Conservation (phyloP, 2,797 vertebrate genomes). For the Muscicapa comitata region DNA sequence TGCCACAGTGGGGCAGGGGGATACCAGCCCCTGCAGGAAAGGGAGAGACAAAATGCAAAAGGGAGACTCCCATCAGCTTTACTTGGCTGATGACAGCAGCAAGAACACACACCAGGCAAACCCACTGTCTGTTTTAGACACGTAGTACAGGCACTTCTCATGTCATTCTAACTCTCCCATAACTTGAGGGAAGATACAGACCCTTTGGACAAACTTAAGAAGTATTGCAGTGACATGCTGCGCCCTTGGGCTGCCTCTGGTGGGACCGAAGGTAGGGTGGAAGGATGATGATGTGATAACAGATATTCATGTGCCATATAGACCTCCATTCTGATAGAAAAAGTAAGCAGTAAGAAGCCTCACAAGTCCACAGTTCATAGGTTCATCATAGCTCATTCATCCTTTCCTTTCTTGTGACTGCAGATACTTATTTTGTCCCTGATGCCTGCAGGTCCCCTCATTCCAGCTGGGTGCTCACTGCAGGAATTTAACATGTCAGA, state of each 20-base stretch:
- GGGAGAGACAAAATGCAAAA: neutral
- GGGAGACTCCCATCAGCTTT: neutral
- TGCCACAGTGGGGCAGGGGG: accelerated
- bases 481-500: neutral
- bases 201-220: neutral
- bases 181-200: neutral
- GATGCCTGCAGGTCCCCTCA: neutral
- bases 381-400: neutral
- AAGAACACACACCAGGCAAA: neutral
- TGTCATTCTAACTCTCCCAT: neutral
- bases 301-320: neutral
- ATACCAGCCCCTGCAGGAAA: neutral
- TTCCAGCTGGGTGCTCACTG: neutral
- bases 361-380: neutral
- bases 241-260: neutral
- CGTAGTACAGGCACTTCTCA: neutral
- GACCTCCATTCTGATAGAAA: neutral
- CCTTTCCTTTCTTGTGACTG: neutral
- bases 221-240: neutral
- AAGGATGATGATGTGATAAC: neutral
- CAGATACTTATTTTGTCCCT: neutral
- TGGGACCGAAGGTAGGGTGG: accelerated
- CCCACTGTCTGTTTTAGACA: neutral
- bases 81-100: neutral
- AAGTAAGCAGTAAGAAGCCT: neutral